Base-by-base conservation (phyloP, 23 tunicate species). In the Trididemnum miniatum region DNA sequence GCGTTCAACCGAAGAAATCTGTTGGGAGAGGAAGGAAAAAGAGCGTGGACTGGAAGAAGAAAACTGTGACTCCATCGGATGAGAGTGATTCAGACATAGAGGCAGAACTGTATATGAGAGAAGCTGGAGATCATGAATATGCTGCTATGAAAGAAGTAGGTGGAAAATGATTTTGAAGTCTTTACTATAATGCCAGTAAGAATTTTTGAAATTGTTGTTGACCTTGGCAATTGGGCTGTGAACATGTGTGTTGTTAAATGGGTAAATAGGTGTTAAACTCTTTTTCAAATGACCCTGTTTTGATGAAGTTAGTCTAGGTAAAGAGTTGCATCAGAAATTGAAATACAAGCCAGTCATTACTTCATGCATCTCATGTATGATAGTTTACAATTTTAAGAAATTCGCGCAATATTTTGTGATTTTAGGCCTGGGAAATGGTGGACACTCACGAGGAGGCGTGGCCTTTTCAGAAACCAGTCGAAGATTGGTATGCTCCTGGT, bases 401-500 rank as follows among this genome's bases (percentile, higher is more conserved):
- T n/a, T n/a, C n/a, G n/a, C n/a, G n/a, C n/a, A 44, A 44, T 44
- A 69, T 5, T 69, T 9, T n/a, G 65, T 49, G 22, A 26, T 35
- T 71, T 29, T 71, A 87, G 91, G 35, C 86, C 0, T 87, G 91
- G 91, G 85, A 87, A 33, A 1, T 65, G 25, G 22, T 95, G 22
- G 89, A 87, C 63, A 91, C 39, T 35, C 94, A 95, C 75, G 81
- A 78, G 2, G 99, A 95, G 7, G 86, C 99, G 54, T 95, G 99
- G 99, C 99, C 95, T 0, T 95, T 95, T 50, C 88, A 90, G 20
- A 59, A 59, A 7, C 96, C 94, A 24, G 95, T 95, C 30, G 91
- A 91, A 20, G 99, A 95, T 37, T 84, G 79, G 74, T 88, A 91
- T 31, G 99, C 99, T 4, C 99, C 99, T 22, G 92, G 96, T 0